Evolutionary conservation across 2,797 vertebrate species (phyloP), one percentile per base, ranked within the genome.

Genomic region (Sphaeramia orbicularis): DNA sequence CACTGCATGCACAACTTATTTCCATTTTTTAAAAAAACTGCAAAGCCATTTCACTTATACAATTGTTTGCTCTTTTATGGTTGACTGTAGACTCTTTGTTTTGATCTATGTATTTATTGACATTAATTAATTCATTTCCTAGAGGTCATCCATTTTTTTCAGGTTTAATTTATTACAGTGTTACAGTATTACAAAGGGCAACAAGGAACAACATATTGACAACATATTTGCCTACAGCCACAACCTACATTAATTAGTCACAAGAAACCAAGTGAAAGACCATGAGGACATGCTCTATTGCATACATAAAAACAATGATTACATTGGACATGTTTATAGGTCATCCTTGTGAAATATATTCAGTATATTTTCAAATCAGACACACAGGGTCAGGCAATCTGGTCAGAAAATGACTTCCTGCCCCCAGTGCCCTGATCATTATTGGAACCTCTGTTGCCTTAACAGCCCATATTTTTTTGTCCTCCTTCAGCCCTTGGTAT

Each of bases 241-340:
- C 8, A 61, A 68, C 24, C 49, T 47, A 15, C 47, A 62, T 70
- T 68, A 75, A 76, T 76, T 78, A 56, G 50, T 62, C 56, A 80
- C 30, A 18, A 53, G 48, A 74, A 83, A 63, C 27, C 38, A 50
- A 40, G 30, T 54, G 15, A 42, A 65, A 73, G n/a, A 62, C 74
- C 16, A 30, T 16, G 6, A 45, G 65, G 18, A 59, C 44, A 37
- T 48, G 19, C 40, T 37, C 30, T 13, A 4, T 10, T 36, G 40
- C 65, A 59, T 4, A 66, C 65, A 66, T 62, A 12, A 62, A 67
- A 43, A 49, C 10, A 0, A 15, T 27, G 6, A 16, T 41, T 13
- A 21, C 3, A 52, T 36, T 65, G 24, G 41, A 35, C 13, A n/a
- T 4, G 35, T 35, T 54, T 49, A 10, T 65, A 30, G 27, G 27